Evolutionary conservation across 2,113 vertebrate species (phyloP).

Genomic region (Hemichromis elongatus): DNA sequence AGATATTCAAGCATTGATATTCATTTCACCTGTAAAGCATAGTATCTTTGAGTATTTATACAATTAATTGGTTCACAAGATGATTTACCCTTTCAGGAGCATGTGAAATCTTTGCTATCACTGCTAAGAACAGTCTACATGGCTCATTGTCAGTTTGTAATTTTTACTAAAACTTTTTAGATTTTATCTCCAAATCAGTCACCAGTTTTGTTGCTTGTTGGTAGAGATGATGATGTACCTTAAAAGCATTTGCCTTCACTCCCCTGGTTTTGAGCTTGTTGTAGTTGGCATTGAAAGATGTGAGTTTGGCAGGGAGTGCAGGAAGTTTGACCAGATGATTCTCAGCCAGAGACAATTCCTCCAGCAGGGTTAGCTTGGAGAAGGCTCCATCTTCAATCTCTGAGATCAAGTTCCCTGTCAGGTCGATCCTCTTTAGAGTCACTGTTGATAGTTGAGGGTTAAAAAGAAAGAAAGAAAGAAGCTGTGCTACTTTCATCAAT

Average conservation of each 20-base stretch:
- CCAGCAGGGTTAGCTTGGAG: conserved; percentile 82
- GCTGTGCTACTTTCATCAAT: neutral
- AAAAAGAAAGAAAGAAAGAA: neutral
- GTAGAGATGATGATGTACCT: conserved; percentile 71
- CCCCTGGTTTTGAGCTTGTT: conserved; percentile 91
- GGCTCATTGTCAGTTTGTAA: neutral
- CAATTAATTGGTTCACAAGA: neutral
- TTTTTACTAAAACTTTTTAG: neutral
- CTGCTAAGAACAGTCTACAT: neutral
- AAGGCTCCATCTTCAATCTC: conserved; percentile 95
- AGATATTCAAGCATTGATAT: neutral
- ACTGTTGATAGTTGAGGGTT: conserved; percentile 65
- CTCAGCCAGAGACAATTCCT: conserved; percentile 90
- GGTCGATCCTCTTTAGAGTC: conserved; percentile 91
- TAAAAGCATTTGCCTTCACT: conserved; percentile 92
- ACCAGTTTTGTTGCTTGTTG: neutral
- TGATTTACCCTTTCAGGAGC: neutral
- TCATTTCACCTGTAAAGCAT: neutral
- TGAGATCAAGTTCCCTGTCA: conserved; percentile 90
- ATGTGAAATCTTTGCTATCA: neutral
- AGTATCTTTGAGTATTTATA: neutral
- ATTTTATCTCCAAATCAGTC: neutral
- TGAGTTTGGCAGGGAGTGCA: conserved; percentile 86
- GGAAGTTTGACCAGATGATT: conserved; percentile 88
- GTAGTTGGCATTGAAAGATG: conserved; percentile 84